Evolutionary conservation across 30 jellyfish, hydroid and myxozoan species (phyloP).

Genomic region (Aurelia sp.): DNA sequence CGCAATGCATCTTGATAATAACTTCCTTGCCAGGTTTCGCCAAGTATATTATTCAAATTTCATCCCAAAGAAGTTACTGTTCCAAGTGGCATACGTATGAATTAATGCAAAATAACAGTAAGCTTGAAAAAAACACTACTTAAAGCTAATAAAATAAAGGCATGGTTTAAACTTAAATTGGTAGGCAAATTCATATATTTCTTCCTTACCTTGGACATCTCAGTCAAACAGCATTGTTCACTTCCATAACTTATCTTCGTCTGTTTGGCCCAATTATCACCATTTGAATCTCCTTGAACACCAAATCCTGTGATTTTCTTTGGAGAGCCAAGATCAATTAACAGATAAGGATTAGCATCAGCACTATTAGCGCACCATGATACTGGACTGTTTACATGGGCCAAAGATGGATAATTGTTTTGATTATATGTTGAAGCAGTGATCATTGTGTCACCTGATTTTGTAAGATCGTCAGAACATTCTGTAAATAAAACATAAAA

Average conservation of each 20-base stretch:
- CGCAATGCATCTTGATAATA: too few species aligned
- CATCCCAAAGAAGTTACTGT: too few species aligned
- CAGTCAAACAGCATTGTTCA: neutral
- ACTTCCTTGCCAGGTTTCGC: too few species aligned
- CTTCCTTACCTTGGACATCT: neutral
- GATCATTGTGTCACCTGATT: neutral
- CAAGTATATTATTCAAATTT: too few species aligned
- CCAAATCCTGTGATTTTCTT: conserved; percentile 52
- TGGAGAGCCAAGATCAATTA: conserved; percentile 19
- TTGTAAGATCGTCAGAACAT: conserved; percentile 53
- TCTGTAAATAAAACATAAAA: neutral
- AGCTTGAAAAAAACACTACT: too few species aligned
- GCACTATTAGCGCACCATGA: conserved; percentile 28
- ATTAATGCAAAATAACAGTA: too few species aligned
- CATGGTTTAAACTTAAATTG: too few species aligned
- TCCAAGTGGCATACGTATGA: too few species aligned
- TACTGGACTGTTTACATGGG: neutral
- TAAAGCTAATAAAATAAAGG: too few species aligned
- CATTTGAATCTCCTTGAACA: conserved; percentile 60
- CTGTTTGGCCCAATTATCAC: conserved; percentile 46
- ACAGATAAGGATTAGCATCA: conserved; percentile 18
- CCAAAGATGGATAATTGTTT: neutral
- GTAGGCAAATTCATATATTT: neutral
- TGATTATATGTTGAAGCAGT: conserved; percentile 41
- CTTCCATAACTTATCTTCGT: conserved; percentile 37